Base-by-base conservation (phyloP, 2,888 invertebrate species). In the Noctua pronuba region DNA sequence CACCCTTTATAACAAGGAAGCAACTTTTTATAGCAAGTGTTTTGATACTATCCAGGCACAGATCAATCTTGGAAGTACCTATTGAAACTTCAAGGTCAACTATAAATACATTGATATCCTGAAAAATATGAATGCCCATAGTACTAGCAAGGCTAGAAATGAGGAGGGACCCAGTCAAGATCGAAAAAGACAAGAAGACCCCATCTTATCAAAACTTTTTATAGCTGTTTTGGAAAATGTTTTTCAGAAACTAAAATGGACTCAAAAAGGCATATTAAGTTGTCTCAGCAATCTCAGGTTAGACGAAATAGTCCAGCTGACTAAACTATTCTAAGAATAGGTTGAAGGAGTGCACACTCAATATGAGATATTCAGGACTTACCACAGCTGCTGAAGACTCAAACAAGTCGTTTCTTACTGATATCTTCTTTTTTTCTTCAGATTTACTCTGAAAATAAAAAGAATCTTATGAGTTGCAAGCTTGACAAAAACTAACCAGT, bases 341-440 rank as follows among this genome's bases (percentile, higher is more conserved):
- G 35, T 58, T 21, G 21, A 58, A 35, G 7, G 21, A 38, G n/a
- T n/a, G n/a, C 46, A 60, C 21, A 75, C 18, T 21, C n/a, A 69
- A 55, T 28, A 70, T 21, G 8, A 41, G 21, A 24, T 28, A 41
- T 64, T 16, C 10, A 55, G 7, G 16, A 82, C 86, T 86, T 79
- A 91, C 90, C 80, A 82, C 79, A 65, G 78, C 65, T 28, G 74
- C 31, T 46, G 88, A 75, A 38, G 87, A 41, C 8, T 84, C 75
- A 88, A 91, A 93, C 67, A 94, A 87, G 78, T 94, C 94, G 69
- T 88, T 91, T 79, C 93, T 91, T 52, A 94, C 88, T 74, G 84
- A 70, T 83, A 92, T 82, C 11, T 41, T 84, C 16, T 62, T 79
- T 2, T 46, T 70, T 11, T 41, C 64, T 71, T 75, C 46, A 60